phyloP scores from a whole-genome alignment of 2,113 vertebrate species.

The Halichoerus grypus region DNA sequence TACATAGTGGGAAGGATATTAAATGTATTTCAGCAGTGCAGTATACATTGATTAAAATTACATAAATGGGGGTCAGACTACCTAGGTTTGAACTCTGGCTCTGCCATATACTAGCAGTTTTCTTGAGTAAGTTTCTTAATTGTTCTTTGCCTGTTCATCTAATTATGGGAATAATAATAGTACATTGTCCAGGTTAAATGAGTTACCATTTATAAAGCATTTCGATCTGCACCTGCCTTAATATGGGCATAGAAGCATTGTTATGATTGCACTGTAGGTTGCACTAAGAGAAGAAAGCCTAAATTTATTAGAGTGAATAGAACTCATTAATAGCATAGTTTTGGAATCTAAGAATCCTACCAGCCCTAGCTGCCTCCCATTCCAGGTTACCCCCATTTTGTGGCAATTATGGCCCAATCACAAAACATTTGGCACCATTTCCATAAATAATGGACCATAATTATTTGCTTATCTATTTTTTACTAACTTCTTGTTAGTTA shows the following conservation, averaged over 20 bases:
- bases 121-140: background rate
- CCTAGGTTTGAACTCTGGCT: slow-evolving; percentile 1
- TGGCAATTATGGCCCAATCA: background rate
- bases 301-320: background rate
- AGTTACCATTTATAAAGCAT: background rate
- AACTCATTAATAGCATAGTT: background rate
- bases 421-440: background rate
- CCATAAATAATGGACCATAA: background rate
- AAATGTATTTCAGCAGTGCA: background rate
- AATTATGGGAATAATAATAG: background rate
- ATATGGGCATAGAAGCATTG: background rate
- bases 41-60: background rate
- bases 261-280: background rate
- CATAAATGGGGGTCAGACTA: background rate
- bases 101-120: background rate
- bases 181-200: background rate
- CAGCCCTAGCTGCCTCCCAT: background rate
- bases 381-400: background rate
- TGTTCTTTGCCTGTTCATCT: slow-evolving; percentile 27
- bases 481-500: background rate
- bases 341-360: background rate
- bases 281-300: background rate
- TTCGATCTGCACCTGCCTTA: background rate
- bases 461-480: slow-evolving; percentile 50
- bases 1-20: background rate